Conservation (phyloP, 2,797 vertebrate genomes). For the Glossophaga mutica region DNA sequence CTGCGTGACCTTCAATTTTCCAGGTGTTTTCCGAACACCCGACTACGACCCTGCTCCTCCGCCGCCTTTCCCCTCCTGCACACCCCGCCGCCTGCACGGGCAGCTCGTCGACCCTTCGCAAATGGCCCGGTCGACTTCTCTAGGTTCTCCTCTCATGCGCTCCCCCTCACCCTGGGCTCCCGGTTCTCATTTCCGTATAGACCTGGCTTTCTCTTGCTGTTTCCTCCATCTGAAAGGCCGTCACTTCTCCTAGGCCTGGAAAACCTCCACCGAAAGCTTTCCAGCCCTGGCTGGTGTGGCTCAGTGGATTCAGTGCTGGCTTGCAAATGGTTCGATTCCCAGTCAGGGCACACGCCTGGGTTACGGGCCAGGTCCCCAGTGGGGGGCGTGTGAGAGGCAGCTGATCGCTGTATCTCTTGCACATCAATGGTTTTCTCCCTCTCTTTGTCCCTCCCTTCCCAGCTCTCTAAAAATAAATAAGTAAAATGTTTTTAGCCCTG, state of each 20-base stretch:
- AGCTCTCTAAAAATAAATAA: not conserved
- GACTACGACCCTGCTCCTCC: too few relatives aligned
- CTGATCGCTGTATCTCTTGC: too few relatives aligned
- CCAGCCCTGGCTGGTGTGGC: not conserved
- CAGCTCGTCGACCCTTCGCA: not conserved
- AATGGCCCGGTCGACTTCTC: not conserved
- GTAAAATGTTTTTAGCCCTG: not conserved
- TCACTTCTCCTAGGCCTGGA: not conserved
- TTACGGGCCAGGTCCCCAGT: not conserved
- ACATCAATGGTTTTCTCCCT: not conserved
- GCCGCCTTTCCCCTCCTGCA: not conserved
- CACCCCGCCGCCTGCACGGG: not conserved
- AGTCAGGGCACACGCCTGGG: not conserved
- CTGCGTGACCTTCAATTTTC: not conserved
- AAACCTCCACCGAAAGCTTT: not conserved
- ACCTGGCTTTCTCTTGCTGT: not conserved
- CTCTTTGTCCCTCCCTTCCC: not conserved
- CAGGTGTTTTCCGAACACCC: not conserved
- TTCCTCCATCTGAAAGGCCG: not conserved
- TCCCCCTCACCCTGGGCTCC: not conserved
- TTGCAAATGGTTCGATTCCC: not conserved
- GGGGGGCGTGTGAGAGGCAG: not conserved
- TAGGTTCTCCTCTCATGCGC: fast-evolving
- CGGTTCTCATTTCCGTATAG: not conserved
- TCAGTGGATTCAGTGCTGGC: not conserved